Conservation (phyloP, 2,797 vertebrate genomes). For the Moxostoma hubbsi region DNA sequence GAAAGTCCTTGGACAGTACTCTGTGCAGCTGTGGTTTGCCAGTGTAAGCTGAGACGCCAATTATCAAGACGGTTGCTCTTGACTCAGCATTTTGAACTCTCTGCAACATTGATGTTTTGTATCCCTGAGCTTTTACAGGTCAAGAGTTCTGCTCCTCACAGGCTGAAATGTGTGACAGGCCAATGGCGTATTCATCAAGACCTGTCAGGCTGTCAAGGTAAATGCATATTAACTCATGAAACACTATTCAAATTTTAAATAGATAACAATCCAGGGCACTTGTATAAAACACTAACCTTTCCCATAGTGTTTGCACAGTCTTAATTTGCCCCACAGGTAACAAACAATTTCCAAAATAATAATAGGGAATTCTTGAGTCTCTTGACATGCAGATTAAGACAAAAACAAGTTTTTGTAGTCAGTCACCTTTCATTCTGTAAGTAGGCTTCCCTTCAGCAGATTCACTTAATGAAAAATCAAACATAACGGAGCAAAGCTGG, state of each 20-base stretch:
- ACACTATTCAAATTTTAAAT: slow-evolving; percentile 31
- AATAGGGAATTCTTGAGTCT: neutral
- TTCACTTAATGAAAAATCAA: slow-evolving; percentile 22
- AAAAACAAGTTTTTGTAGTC: slow-evolving; percentile 10
- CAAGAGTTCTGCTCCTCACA: slow-evolving; percentile 11
- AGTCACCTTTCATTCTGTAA: neutral
- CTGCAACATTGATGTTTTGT: slow-evolving; percentile 32
- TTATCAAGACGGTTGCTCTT: slow-evolving; percentile 7
- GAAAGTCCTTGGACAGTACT: neutral
- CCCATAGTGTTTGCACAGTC: slow-evolving; percentile 24
- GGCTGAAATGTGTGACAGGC: slow-evolving; percentile 29
- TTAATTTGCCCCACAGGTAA: slow-evolving; percentile 23
- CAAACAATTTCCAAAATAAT: slow-evolving; percentile 6
- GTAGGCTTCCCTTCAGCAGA: slow-evolving; percentile 15
- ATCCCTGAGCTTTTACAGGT: slow-evolving; percentile 46
- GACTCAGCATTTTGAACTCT: slow-evolving; percentile 17
- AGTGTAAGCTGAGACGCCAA: neutral
- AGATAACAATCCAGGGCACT: neutral
- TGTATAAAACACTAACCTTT: slow-evolving; percentile 32
- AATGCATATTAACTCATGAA: slow-evolving; percentile 9
- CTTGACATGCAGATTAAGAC: slow-evolving; percentile 12
- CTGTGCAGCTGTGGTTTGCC: neutral
- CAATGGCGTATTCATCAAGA: slow-evolving; percentile 43
- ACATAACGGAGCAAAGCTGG: slow-evolving; percentile 23
- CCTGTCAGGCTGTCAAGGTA: slow-evolving; percentile 53